These are phyloP conservation scores for Metopia argyrocephala DNA, from an alignment of 2,888 invertebrate genomes.

Conservation along the genomic window DNA sequence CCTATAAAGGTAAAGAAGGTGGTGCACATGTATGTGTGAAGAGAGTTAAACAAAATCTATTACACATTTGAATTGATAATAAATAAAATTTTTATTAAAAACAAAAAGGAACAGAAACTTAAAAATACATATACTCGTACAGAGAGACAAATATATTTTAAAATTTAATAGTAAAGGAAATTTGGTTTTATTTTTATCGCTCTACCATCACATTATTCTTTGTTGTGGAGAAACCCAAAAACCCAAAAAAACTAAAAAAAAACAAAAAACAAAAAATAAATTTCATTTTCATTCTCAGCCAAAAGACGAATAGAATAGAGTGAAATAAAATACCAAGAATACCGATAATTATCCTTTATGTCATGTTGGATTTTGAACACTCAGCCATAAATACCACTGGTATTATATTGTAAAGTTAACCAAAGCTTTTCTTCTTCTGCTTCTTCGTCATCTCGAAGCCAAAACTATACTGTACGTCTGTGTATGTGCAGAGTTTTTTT, in stretches of 20 bases:
- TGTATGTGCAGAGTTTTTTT: background rate
- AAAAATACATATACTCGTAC: background rate
- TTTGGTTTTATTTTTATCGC: conserved; percentile 1
- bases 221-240: background rate
- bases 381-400: conserved; percentile 55
- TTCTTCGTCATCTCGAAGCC: too few species aligned
- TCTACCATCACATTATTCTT: background rate
- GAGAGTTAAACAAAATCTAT: too few species aligned
- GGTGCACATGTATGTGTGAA: too few species aligned
- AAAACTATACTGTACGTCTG: background rate
- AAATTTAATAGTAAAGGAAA: background rate
- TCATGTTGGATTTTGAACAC: conserved; percentile 64
- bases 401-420: conserved; percentile 51
- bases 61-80: background rate
- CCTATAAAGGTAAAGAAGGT: background rate
- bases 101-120: background rate
- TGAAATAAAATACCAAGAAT: conserved; percentile 38
- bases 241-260: too few species aligned
- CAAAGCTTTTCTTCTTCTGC: conserved; percentile 27
- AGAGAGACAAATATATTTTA: background rate
- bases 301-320: conserved; percentile 3
- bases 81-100: background rate
- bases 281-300: background rate
- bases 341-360: conserved; percentile 66
- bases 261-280: conserved; percentile 3